A percentile compares a stretch with the other conserved stretches of the same genome.
phyloP scores from a whole-genome alignment of 2,113 vertebrate species.

The Gnathonemus longibarbis region DNA sequence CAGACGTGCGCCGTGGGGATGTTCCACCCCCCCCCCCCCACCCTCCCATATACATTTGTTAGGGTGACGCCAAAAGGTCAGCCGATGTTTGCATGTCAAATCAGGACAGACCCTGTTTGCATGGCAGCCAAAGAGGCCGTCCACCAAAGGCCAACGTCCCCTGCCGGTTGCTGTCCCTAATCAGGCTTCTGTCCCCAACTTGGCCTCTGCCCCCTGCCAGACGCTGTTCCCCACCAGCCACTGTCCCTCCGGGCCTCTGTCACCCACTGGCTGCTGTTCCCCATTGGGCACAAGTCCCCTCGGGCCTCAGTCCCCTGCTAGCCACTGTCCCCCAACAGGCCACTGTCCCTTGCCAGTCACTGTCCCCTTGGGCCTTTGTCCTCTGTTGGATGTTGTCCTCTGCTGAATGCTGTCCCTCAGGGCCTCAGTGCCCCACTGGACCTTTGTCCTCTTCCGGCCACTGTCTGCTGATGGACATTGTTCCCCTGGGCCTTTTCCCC shows the following conservation, averaged over 20 bases:
- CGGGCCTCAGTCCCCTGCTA: background rate
- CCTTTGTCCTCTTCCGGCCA: no score
- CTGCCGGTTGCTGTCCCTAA: background rate
- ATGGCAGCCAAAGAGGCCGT: background rate
- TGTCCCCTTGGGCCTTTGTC: no score
- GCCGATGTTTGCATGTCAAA: constrained; percentile 8
- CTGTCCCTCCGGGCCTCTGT: background rate
- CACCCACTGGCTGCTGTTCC: background rate
- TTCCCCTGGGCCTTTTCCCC: no score
- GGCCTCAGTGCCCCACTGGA: no score
- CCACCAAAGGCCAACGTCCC: background rate
- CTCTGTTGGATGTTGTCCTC: no score
- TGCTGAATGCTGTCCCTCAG: no score
- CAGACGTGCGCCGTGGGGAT: background rate
- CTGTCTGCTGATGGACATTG: no score
- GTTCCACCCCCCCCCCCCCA: background rate
- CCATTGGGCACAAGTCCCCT: background rate
- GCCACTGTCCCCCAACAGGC: background rate
- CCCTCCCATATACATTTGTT: background rate
- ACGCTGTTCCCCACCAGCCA: background rate
- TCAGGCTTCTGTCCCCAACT: background rate
- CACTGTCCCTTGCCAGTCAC: background rate
- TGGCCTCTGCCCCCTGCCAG: background rate
- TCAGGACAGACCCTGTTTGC: background rate
- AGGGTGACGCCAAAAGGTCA: background rate